Evolutionary conservation across 2,113 vertebrate genomes (phyloP).

Genomic region (Erpornis zantholeuca): DNA sequence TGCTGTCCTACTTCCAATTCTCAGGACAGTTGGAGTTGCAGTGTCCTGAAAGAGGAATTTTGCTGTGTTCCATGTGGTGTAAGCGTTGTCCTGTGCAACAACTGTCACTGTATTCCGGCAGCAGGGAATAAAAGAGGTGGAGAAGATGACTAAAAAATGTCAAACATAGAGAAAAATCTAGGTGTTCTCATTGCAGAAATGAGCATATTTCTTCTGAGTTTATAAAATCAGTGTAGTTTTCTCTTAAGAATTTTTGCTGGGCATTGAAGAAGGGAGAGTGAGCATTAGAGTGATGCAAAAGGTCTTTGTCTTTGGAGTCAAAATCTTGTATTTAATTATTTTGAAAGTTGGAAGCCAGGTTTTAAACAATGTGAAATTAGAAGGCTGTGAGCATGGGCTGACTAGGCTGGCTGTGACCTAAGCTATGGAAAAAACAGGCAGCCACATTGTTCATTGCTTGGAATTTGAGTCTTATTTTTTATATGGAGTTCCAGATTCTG

Average conservation of each 20-base stretch:
- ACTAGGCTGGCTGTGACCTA: neutral
- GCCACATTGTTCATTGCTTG: neutral
- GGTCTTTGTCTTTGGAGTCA: neutral
- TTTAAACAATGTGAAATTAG: neutral
- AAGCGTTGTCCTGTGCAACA: neutral
- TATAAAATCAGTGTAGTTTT: neutral
- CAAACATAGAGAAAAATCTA: neutral
- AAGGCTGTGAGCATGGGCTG: neutral
- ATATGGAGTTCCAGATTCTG: neutral
- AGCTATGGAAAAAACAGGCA: neutral
- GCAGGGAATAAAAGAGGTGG: neutral
- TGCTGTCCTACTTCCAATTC: neutral
- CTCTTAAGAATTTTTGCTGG: neutral
- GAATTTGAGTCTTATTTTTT: neutral
- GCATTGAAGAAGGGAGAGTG: fast-evolving
- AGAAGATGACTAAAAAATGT: neutral
- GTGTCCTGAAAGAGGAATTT: neutral
- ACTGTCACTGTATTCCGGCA: fast-evolving
- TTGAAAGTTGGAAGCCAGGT: neutral
- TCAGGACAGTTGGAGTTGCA: neutral
- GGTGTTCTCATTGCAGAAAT: neutral
- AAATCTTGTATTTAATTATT: neutral
- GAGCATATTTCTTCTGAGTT: neutral
- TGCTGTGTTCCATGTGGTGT: neutral
- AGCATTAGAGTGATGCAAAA: neutral